Evolutionary conservation across 1,140 invertebrate genomes (phyloP), one percentile per base, ranked within the genome.

Genomic region (Sipha flava): DNA sequence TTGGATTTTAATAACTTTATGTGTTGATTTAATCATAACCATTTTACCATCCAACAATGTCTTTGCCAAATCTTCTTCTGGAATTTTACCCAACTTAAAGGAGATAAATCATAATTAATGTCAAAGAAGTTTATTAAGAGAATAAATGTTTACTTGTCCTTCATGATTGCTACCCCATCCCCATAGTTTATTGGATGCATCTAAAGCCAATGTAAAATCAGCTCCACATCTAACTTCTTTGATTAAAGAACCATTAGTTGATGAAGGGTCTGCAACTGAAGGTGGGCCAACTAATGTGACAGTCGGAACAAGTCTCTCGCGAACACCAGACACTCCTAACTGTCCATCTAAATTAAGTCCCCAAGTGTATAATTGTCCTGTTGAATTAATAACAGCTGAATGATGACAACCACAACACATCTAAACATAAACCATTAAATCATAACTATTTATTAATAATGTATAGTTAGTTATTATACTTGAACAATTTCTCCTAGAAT

Each of bases 331-430:
- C 81, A 89, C 89, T n/a, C 92, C 92, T 79, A 92, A 84, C 84
- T 92, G 92, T 18, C 90, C 91, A 83, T 92, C 91, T 21, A 90
- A 84, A 85, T 91, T 92, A 52, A 89, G 85, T 37, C 92, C 92
- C 91, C 91, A 93, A 1, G 88, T 88, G 82, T 90, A 92, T 3
- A 92, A 85, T 40, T 87, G 87, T 18, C 90, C 91, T 81, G 89
- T 87, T 66, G 87, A 87, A 4, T 90, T 92, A 40, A 92, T 82
- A n/a, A 92, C 82, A 18, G 89, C 87, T 66, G 88, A 90, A 83
- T 93, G 92, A 82, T 91, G 89, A 83, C 88, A 90, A 18, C 92
- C 92, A 82, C 89, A 89, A 80, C 88, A 86, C 82, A 92, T 87
- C 88, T 91, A 81, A 26, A 84, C 80, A 49, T 82, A 79, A 80